Base-by-base conservation (phyloP, 2,888 invertebrate species). In the Melangyna quadrimaculata region DNA sequence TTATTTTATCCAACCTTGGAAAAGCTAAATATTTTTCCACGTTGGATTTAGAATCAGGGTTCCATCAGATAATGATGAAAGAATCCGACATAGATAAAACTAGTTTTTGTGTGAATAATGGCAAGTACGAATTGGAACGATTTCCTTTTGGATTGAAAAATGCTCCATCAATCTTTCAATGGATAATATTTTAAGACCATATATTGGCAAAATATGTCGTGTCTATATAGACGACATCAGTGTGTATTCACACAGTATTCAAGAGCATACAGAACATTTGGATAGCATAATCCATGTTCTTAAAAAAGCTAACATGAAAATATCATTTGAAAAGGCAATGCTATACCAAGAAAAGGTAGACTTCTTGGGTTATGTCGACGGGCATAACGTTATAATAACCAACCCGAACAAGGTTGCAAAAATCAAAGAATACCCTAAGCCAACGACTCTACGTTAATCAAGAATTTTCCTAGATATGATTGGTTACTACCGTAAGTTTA, bases 401-500 rank as follows among this genome's bases (percentile, higher is more conserved):
- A 59, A 63, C 19, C 71, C 78, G 9, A 35, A 57, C 10, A 71
- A 71, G n/a, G 40, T 71, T 40, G 19, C 19, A 45, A 48, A 53
- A 14, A 70, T 43, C 10, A 51, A 61, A 24, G 55, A 78, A 7
- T 70, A 61, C 17, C 51, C 59, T 8, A 17, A 70, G 40, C 72
- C 71, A 10, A 73, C 17, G 8, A 59, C 57, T 17, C n/a, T 71
- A 43, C 35, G 59, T 12, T 59, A 35, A 37, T 12, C 65, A 1
- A 55, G 74, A 32, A 55, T 43, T 17, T 74, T 55, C 12, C 17
- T 55, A 10, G 55, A 55, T 8, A 65, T 74, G 74, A 65, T 37
- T 12, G 74, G 74, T 17, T 74, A 51, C 37, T 74, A 74, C 12
- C 40, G 69, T n/a, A 59, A 59, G 37, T 75, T 59, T n/a, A 69